Conservation (phyloP, 1,140 invertebrate genomes). For the Hycleus phaleratus region DNA sequence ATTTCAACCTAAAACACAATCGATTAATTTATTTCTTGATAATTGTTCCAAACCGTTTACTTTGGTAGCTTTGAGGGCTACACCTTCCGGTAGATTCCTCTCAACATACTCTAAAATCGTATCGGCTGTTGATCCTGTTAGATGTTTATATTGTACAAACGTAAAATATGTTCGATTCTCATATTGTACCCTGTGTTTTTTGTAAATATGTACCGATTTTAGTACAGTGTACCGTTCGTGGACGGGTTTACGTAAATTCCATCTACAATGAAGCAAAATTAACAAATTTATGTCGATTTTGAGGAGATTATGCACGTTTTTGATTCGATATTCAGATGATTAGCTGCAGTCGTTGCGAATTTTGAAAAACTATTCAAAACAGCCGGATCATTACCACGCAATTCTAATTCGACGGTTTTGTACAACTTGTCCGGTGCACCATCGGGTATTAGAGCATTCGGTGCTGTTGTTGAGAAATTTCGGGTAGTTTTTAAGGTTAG, state of each 20-base stretch:
- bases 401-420: conserved; percentile 77
- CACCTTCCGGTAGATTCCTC: conserved; percentile 94
- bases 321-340: conserved; percentile 68
- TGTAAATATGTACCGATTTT: conserved; percentile 84
- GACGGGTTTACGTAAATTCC: conserved; percentile 59
- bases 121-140: conserved; percentile 92
- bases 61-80: conserved; percentile 90
- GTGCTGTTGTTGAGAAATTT: not conserved
- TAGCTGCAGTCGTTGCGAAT: conserved; percentile 73
- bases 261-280: conserved; percentile 47
- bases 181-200: conserved; percentile 94
- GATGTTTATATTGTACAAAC: conserved; percentile 69
- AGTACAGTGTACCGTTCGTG: conserved; percentile 73
- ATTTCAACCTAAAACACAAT: conserved; percentile 47
- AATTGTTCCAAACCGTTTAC: conserved; percentile 38
- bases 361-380: conserved; percentile 82
- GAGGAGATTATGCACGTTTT: conserved; percentile 53
- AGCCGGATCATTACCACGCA: conserved; percentile 75
- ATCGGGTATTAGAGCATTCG: not conserved
- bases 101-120: conserved; percentile 96
- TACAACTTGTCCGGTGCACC: conserved; percentile 65
- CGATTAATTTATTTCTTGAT: conserved; percentile 3
- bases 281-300: no score
- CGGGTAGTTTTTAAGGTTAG: not conserved
- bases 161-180: conserved; percentile 90